Evolutionary conservation across 2,888 invertebrate genomes (phyloP).

Genomic region (Taphrorychus bicolor): DNA sequence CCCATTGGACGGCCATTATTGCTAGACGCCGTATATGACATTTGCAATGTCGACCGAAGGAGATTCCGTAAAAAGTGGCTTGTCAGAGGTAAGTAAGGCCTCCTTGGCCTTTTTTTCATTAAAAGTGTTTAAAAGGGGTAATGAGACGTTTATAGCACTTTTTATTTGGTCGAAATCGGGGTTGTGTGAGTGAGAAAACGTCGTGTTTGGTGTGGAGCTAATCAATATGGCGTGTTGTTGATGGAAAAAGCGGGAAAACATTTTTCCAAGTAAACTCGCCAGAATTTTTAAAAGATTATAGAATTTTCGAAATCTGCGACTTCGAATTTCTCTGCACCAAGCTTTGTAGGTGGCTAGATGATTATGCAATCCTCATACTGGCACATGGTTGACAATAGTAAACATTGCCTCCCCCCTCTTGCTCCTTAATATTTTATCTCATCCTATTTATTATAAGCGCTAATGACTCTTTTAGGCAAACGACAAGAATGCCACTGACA

Average conservation of each 20-base stretch:
- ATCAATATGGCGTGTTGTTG: slow-evolving; percentile 61
- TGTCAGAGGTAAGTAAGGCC: slow-evolving; percentile 55
- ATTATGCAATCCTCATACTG: neutral
- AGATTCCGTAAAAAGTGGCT: slow-evolving; percentile 58
- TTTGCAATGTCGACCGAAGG: slow-evolving; percentile 60
- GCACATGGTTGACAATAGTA: neutral
- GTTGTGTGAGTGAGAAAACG: slow-evolving; percentile 16
- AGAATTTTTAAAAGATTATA: neutral
- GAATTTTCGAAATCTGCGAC: neutral
- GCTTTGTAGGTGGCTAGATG: neutral
- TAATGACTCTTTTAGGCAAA: slow-evolving; percentile 44
- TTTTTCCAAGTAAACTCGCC: slow-evolving; percentile 32
- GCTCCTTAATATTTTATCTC: neutral
- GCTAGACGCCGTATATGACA: slow-evolving; percentile 58
- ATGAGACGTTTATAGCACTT: slow-evolving; percentile 3
- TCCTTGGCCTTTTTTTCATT: slow-evolving; percentile 31
- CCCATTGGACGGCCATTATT: slow-evolving; percentile 54
- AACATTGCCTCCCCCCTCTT: neutral
- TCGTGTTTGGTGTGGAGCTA: slow-evolving; percentile 51
- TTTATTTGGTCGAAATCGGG: slow-evolving; percentile 23
- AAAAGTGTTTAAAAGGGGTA: neutral
- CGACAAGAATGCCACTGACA: slow-evolving; percentile 50
- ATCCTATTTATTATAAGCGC: neutral
- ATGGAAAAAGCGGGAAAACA: slow-evolving; percentile 60
- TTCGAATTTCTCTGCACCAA: neutral